phyloP scores from a whole-genome alignment of 92 coral and sea anemone species.

The Zoanthus gigantus region DNA sequence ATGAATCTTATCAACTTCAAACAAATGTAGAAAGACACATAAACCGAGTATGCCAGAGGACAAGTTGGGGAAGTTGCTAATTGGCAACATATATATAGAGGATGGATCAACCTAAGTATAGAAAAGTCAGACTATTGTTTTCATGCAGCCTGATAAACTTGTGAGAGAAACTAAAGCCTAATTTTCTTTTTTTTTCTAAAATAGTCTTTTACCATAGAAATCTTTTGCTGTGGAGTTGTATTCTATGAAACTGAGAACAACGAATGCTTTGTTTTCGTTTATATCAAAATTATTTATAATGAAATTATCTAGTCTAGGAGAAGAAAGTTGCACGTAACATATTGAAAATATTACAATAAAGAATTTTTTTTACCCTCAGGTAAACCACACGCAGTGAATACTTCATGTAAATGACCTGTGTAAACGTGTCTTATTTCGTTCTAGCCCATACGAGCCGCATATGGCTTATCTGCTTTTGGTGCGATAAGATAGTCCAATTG shows the following conservation, averaged over 20 bases:
- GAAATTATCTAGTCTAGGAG: too few relatives aligned
- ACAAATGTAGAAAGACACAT: neutral
- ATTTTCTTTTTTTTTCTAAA: too few relatives aligned
- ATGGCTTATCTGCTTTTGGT: neutral
- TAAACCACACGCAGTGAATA: neutral
- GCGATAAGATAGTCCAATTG: neutral
- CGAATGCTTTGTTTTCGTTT: too few relatives aligned
- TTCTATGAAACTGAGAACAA: too few relatives aligned
- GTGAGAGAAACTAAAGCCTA: too few relatives aligned
- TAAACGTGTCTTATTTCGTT: neutral
- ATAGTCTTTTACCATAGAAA: too few relatives aligned
- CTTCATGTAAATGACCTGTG: neutral
- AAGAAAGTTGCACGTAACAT: neutral
- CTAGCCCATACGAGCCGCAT: neutral
- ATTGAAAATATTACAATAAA: neutral
- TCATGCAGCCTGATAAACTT: neutral
- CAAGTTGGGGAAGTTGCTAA: neutral
- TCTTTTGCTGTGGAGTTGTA: too few relatives aligned
- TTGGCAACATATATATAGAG: neutral
- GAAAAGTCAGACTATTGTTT: neutral
- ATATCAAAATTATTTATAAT: too few relatives aligned
- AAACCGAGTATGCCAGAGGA: neutral
- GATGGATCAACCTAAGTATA: neutral
- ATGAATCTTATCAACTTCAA: neutral
- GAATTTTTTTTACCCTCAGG: neutral